Evolutionary conservation across 2,797 vertebrate species (phyloP).

Genomic region (Sebastiscus tertius): DNA sequence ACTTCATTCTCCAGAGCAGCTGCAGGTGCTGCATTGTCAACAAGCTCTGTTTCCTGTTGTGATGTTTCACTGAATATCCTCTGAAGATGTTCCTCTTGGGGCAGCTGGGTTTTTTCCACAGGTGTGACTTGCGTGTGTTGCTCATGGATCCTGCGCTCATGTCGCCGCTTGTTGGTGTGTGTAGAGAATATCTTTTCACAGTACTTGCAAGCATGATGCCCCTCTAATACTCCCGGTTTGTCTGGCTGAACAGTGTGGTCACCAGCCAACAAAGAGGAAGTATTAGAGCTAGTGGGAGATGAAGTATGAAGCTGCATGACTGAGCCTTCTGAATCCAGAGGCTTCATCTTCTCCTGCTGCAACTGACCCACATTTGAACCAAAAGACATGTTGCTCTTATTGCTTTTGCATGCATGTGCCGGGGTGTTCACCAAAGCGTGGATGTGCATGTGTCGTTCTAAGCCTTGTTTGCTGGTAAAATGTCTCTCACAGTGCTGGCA

Average conservation of each 20-base stretch:
- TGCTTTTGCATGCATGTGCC: conserved; percentile 83
- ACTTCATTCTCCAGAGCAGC: conserved; percentile 79
- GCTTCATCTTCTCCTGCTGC: conserved; percentile 80
- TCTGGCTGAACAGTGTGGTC: conserved; percentile 63
- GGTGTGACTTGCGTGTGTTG: conserved; percentile 86
- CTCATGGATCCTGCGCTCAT: conserved; percentile 90
- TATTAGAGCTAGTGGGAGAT: conserved; percentile 19
- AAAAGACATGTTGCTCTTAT: conserved; percentile 85
- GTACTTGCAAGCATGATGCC: conserved; percentile 88
- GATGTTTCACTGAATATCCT: conserved; percentile 46
- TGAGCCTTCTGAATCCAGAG: conserved; percentile 41
- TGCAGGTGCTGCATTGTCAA: conserved; percentile 20
- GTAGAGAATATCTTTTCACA: conserved; percentile 93
- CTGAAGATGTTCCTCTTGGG: conserved; percentile 76
- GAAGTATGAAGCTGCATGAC: conserved; percentile 54
- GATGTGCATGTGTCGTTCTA: conserved; percentile 91
- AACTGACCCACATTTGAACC: conserved; percentile 85
- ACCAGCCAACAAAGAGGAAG: conserved; percentile 18
- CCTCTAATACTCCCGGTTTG: conserved; percentile 81
- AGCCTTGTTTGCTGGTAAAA: conserved; percentile 89
- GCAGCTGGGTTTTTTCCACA: conserved; percentile 77
- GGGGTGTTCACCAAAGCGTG: conserved; percentile 76
- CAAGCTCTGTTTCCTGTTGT: conserved; percentile 38
- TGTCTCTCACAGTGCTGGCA: conserved; percentile 90
- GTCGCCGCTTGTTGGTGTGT: conserved; percentile 88